Base-by-base conservation (phyloP, 2,888 invertebrate species). In the Pseudococcus longispinus region DNA sequence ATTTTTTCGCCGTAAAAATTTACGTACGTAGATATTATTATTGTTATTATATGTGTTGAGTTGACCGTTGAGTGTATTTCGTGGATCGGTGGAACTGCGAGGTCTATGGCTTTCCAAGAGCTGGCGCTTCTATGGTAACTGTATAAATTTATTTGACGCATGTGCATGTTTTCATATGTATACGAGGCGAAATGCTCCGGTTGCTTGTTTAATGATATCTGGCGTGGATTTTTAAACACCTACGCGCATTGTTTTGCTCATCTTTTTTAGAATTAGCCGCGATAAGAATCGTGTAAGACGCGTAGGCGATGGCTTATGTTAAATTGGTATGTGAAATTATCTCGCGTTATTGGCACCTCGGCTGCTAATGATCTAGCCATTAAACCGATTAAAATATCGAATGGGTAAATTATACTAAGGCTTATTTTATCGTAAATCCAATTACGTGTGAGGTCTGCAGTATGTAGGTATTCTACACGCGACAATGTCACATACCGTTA, bases 401-500 rank as follows among this genome's bases (percentile, higher is more conserved):
- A n/a, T 15, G 8, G n/a, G 51, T 51, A 51, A 51, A 51, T 51
- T 51, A 51, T 8, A 46, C 15, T n/a, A 11, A 15, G 15, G 51
- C 51, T 51, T 51, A 51, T 51, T 51, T 18, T n/a, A 51, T 51
- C 15, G n/a, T 51, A 51, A 15, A 51, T 15, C n/a, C n/a, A n/a
- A 51, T 13, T 51, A 51, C 51, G 0, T 37, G 37, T 37, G 37
- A 8, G 4, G 4, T 37, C 5, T 37, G 37, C 8, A 37, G 37
- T 46, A 51, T 51, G 2, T 51, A n/a, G 15, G 3, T 51, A 51
- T n/a, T 51, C 37, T n/a, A 74, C 74, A 74, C 51, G 8, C 51
- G 51, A 51, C 74, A 74, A 32, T 74, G 74, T 74, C 74, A 32
- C 74, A 74, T 74, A 74, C 74, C 74, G 74, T 74, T 37, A 74